A percentile compares a stretch with the other conserved stretches of the same genome.
phyloP scores from a whole-genome alignment of 1,140 invertebrate species.

The Drosophila subobscura region DNA sequence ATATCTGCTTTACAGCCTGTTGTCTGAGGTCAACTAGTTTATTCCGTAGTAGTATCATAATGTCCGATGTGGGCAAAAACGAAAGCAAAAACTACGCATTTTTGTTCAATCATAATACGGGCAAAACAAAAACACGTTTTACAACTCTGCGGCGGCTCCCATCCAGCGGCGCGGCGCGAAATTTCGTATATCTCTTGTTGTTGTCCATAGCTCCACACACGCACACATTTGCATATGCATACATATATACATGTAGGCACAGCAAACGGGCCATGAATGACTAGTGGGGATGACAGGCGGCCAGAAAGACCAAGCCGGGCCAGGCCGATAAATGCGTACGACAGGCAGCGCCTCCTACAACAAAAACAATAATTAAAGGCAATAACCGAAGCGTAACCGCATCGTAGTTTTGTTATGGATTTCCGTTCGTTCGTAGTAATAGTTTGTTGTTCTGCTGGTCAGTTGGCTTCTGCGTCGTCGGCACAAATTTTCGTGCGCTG shows the following conservation, averaged over 20 bases:
- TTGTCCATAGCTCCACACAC: conserved; percentile 54
- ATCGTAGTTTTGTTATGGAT: conserved; percentile 66
- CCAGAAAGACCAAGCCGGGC: too few species aligned
- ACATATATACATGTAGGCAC: conserved; percentile 40
- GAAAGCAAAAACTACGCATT: conserved; percentile 70
- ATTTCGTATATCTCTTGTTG: conserved; percentile 49
- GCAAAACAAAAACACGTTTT: conserved; percentile 77
- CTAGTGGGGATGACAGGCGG: conserved; percentile 11
- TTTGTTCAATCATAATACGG: conserved; percentile 43
- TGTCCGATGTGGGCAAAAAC: conserved; percentile 59
- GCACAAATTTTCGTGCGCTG: conserved; percentile 61
- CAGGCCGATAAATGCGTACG: conserved; percentile 48
- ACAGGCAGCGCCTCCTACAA: conserved; percentile 37
- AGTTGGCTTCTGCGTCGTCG: conserved; percentile 64
- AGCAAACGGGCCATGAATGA: conserved; percentile 66
- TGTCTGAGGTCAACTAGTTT: conserved; percentile 69
- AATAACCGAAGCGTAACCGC: conserved; percentile 77
- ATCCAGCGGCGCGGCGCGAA: conserved; percentile 48
- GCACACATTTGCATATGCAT: conserved; percentile 2
- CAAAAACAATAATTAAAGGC: conserved; percentile 67
- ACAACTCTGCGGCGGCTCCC: conserved; percentile 56
- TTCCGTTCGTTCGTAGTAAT: conserved; percentile 72
- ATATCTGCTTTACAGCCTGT: conserved; percentile 38
- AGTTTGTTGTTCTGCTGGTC: conserved; percentile 42
- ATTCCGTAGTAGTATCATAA: conserved; percentile 41